Base-by-base conservation (phyloP, 2,113 vertebrate species). In the Stegostoma tigrinum region DNA sequence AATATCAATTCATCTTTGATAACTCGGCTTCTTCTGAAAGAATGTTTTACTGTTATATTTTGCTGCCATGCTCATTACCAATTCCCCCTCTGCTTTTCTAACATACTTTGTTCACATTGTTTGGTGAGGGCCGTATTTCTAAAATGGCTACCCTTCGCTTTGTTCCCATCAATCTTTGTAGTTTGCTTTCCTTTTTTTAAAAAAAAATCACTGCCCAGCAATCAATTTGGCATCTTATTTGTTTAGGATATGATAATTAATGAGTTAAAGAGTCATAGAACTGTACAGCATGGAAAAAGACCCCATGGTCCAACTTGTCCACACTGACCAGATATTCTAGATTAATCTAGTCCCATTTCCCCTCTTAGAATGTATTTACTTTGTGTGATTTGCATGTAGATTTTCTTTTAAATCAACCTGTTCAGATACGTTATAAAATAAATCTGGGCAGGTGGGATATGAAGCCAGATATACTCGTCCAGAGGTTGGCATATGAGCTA, bases 1-100 rank as follows among this genome's bases (percentile, higher is more conserved):
- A 61, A 64, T 90, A 64, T 66, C 89, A 93, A 93, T 66, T 93
- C 55, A 61, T 38, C 61, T 93, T 93, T 93, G 61, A 66, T 93
- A 93, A 93, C 19, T 5, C 89, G 23, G 61, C 21, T 55, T n/a
- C 30, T n/a, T 38, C 89, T 91, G 55, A 55, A 91, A 64, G 55
- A 91, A 66, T 66, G 55, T 38, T 66, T 38, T 15, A 52, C 24
- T 52, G 2, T 89, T 89, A 48, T 55, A 89, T 89, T 89, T 89
- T 64, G 30, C 34, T 38, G 55, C 17, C 6, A 23, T 21, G 34
- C 34, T 93, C 89, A n/a, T 93, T 93, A 38, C 1, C 14, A 66
- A 30, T n/a, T 64, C 52, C 34, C 48, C 30, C 89, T 64, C 30
- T 66, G 55, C 27, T 17, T 93, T 23, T 93, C 61, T n/a, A 66